phyloP scores from a whole-genome alignment of 1,140 invertebrate genomes.

The Oryctes rhinoceros region DNA sequence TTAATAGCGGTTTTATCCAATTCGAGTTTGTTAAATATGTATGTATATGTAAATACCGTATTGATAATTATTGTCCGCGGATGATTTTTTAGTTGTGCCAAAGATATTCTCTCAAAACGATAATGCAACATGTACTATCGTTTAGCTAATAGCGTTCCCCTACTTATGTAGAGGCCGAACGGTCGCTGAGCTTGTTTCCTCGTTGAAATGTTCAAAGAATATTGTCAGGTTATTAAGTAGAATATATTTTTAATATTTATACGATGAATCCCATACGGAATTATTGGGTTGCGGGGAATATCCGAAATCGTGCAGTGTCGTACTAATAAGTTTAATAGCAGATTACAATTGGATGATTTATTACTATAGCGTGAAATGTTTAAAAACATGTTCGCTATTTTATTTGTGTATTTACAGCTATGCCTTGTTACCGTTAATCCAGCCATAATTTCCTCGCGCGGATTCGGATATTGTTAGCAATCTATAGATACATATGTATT shows the following conservation, averaged over 20 bases:
- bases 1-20: too few relatives aligned
- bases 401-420: too few relatives aligned
- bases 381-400: too few relatives aligned
- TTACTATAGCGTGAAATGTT: too few relatives aligned
- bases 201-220: background rate
- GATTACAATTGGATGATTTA: too few relatives aligned
- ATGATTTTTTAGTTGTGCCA: conserved; percentile 20
- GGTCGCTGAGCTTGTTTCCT: background rate
- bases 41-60: background rate
- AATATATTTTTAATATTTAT: conserved; percentile 28
- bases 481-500: background rate
- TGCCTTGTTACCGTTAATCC: too few relatives aligned
- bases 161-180: background rate
- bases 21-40: background rate
- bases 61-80: background rate
- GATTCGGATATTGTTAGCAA: too few relatives aligned
- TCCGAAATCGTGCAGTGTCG: too few relatives aligned
- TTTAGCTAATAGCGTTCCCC: background rate
- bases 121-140: background rate
- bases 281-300: too few relatives aligned
- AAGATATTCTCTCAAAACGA: background rate
- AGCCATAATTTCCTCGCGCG: too few relatives aligned
- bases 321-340: too few relatives aligned
- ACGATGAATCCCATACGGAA: background rate
- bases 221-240: background rate